Evolutionary conservation across 1,140 invertebrate genomes (phyloP).

Genomic region (Eriocheir sinensis): DNA sequence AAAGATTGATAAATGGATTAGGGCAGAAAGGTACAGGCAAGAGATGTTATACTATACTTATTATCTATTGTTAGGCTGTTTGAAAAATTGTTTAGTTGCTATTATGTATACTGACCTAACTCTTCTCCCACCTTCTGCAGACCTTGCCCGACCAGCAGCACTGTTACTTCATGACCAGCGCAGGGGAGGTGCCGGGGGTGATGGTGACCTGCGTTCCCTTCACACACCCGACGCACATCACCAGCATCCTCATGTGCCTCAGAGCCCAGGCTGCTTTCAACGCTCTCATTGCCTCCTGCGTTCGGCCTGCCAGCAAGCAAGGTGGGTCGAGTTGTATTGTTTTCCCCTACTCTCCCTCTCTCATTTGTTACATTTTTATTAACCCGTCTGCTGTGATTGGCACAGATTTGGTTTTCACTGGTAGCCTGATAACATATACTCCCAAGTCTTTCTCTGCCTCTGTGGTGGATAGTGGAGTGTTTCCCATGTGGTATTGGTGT

Average conservation of each 20-base stretch:
- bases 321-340: too few species aligned
- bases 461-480: too few species aligned
- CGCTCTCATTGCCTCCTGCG: constrained; percentile 92
- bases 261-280: constrained; percentile 96
- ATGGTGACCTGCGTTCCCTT: constrained; percentile 93
- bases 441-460: too few species aligned
- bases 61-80: background rate
- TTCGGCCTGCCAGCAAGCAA: constrained; percentile 88
- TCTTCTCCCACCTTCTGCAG: constrained; percentile 81
- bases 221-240: constrained; percentile 96
- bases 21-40: too few species aligned
- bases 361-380: too few species aligned
- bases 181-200: constrained; percentile 88
- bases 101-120: background rate
- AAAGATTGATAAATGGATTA: too few species aligned
- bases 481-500: too few species aligned
- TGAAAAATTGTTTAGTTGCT: background rate
- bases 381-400: too few species aligned
- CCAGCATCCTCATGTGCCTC: constrained; percentile 91
- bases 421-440: too few species aligned
- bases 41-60: too few species aligned
- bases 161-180: constrained; percentile 94
- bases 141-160: constrained; percentile 95
- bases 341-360: too few species aligned
- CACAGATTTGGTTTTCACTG: too few species aligned